These are phyloP conservation scores for Trichonephila clavata DNA, from an alignment of 1,140 invertebrate species.

Conservation along the genomic window DNA sequence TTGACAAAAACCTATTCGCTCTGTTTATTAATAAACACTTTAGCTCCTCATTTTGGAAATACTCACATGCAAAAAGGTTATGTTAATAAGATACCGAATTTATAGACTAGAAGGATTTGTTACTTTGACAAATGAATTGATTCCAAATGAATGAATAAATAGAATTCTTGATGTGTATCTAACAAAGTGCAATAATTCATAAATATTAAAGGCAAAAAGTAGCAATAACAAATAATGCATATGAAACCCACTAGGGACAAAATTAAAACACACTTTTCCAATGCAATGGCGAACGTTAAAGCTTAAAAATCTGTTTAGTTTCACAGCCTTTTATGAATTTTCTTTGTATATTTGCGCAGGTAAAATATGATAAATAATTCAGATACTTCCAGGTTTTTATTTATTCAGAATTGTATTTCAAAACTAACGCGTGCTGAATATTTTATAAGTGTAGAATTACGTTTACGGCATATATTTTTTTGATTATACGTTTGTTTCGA, in stretches of 20 bases:
- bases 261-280: not conserved
- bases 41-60: not conserved
- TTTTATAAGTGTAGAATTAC: not conserved
- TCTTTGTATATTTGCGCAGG: not conserved
- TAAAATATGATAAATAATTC: slow-evolving; percentile 20
- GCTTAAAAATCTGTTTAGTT: not conserved
- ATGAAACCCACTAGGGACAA: not conserved
- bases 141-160: not conserved
- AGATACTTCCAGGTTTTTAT: not conserved
- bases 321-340: not conserved
- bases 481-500: no score
- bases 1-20: not conserved
- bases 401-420: not conserved
- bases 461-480: no score
- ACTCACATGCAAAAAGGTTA: not conserved
- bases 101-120: not conserved
- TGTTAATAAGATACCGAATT: not conserved
- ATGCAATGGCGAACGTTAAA: not conserved
- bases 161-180: not conserved
- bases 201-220: not conserved
- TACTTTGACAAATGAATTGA: not conserved
- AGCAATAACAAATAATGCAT: not conserved
- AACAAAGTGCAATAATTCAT: not conserved
- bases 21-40: not conserved
- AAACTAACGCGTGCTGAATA: slow-evolving; percentile 25